Base-by-base conservation (phyloP, 2,113 vertebrate species). In the Salvelinus namaycush region DNA sequence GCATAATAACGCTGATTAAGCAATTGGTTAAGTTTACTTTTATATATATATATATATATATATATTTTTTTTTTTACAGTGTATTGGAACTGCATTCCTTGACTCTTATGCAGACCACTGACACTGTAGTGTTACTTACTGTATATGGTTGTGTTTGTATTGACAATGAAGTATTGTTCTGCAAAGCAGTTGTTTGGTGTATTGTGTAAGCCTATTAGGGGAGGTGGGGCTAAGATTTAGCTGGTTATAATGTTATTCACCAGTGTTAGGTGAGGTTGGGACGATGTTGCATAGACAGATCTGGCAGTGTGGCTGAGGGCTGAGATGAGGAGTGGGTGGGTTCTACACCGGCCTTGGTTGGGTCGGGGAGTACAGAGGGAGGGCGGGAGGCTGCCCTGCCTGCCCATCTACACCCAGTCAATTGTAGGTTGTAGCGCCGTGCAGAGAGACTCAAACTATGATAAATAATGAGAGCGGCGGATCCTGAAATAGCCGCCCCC, bases 381-480 rank as follows among this genome's bases (percentile, higher is more conserved):
- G 14, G 49, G 49, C 14, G 51, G 13, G 16, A 54, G 16, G 14
- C 51, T 5, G 51, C 51, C 51, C 16, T 18, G 73, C 68, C 66
- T 78, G 82, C 77, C 80, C 83, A 72, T 89, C 90, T 88, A 86
- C 78, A 74, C 60, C 69, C 14, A 85, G 89, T 87, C 87, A 92
- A 93, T 93, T 92, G 92, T 79, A 91, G 92, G 92, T 88, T 93
- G 84, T 79, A 91, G 92, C 72, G 76, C 79, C 82, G 89, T 81
- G 83, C 81, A 24, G 81, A 90, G 90, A 91, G 89, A 90, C 91
- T 91, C 82, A 80, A 82, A 84, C 91, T 87, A 90, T 92, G 93
- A 93, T 93, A 93, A 94, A 94, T 94, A 93, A 94, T 90, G 91
- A 93, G 91, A 89, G 89, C 81, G 84, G 88, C 81, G 64, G 80